Percentiles rank a stretch among this genome's conserved stretches.
These are phyloP conservation scores for Drosophila demipolita DNA, from an alignment of 2,888 invertebrate genomes.

Conservation along the genomic window DNA sequence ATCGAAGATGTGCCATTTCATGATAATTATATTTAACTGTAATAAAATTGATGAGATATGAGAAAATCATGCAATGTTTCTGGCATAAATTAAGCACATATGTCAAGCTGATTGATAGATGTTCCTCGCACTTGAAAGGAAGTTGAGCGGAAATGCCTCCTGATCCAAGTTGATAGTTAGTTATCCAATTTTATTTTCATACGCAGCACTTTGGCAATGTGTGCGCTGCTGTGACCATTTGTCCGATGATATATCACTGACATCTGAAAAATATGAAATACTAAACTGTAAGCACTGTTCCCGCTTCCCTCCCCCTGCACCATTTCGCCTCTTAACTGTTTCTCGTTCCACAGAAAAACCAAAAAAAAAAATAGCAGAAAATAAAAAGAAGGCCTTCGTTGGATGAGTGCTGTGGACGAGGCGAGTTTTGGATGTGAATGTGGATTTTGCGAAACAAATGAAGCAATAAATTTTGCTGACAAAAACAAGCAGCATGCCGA, in stretches of 20 bases:
- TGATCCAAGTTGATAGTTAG: conserved; percentile 45
- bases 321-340: not conserved
- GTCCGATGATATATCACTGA: conserved; percentile 78
- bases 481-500: conserved; percentile 76
- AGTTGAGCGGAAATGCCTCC: conserved; percentile 64
- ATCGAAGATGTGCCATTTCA: not conserved
- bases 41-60: not conserved
- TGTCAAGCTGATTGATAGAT: conserved; percentile 64
- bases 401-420: conserved; percentile 27
- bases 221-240: conserved; percentile 39
- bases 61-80: not conserved
- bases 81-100: conserved; percentile 14
- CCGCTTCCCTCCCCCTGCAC: not conserved
- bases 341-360: conserved; percentile 2
- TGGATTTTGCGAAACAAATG: conserved; percentile 78
- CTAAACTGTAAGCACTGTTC: conserved; percentile 45
- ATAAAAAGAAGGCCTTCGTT: conserved; percentile 36
- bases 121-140: conserved; percentile 52
- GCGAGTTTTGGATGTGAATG: conserved; percentile 42
- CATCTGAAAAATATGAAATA: conserved; percentile 78
- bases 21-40: not conserved
- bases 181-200: conserved; percentile 47
- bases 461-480: conserved; percentile 83
- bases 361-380: not conserved
- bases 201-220: conserved; percentile 12